Evolutionary conservation across 2,113 vertebrate species (phyloP), one percentile per base, ranked within the genome.

Genomic region (Arvicanthis niloticus): DNA sequence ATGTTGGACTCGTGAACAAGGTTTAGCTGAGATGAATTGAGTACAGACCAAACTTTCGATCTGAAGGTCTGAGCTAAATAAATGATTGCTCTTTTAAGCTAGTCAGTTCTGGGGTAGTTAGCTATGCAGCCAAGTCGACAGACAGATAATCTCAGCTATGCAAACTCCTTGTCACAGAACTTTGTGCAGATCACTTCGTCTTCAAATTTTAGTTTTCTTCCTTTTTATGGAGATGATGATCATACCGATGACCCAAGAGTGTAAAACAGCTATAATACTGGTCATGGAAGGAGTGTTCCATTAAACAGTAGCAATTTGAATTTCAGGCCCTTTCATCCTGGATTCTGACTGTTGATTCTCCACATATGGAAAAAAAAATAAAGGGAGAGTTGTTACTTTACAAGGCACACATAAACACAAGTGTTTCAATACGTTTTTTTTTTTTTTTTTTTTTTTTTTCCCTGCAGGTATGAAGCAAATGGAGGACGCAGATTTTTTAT

Each of bases 351-450:
- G 45, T 97, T 98, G 96, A 95, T 95, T 96, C 93, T 81, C 7
- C 31, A 62, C 88, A 21, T 87, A 53, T 95, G 56, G 93, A 94
- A 95, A 97, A 97, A 97, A 3, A 22, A 24, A 5, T 34, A 93
- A 68, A 45, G 78, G 96, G 45, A 81, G 72, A 62, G 78, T 87
- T 97, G 88, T 97, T 98, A 87, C 58, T 97, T 94, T 98, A 29
- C 88, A 58, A 42, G 87, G 95, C 70, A 94, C 60, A 87, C 95
- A 97, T 94, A 60, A n/a, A 97, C 90, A 93, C 81, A 96, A 98
- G 96, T 97, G 0, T 96, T 98, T 98, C 97, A 96, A 86, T 96
- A 97, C 97, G 60, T 53, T 88, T 89, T 95, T 91, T 95, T 92
- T 97, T 96, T 65, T 86, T 88, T 93, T 91, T 96, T 92, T 97